phyloP scores from a whole-genome alignment of 2,797 vertebrate genomes.

The Acipenser transmontanus region DNA sequence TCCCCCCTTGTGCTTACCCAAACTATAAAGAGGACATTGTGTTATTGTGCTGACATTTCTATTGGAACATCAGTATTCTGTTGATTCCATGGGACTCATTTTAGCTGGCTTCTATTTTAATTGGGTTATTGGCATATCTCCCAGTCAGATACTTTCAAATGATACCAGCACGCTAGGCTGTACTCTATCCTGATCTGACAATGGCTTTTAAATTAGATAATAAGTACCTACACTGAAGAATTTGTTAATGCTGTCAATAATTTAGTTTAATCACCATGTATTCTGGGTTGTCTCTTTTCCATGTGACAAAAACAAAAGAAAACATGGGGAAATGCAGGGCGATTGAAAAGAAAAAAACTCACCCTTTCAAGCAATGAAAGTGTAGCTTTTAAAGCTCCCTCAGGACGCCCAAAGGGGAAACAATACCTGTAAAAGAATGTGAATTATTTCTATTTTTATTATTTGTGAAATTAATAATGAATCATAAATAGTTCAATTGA shows the following conservation, averaged over 20 bases:
- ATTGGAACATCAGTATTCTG: background rate
- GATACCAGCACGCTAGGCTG: constrained; percentile 1
- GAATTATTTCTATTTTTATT: constrained; percentile 19
- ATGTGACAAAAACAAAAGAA: background rate
- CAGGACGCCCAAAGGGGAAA: constrained; percentile 93
- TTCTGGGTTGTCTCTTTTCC: background rate
- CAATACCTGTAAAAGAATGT: constrained; percentile 72
- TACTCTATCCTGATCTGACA: background rate
- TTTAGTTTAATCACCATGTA: background rate
- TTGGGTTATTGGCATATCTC: constrained; percentile 1
- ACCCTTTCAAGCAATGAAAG: constrained; percentile 93
- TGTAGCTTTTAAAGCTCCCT: constrained; percentile 93
- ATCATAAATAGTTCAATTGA: constrained; percentile 11
- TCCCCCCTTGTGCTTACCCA: too few relatives aligned
- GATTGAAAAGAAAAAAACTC: constrained; percentile 33
- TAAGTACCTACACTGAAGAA: background rate
- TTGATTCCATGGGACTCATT: background rate
- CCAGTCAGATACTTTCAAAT: background rate
- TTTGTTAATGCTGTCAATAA: background rate
- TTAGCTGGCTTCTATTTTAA: background rate
- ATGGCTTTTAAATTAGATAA: background rate
- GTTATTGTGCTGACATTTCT: background rate
- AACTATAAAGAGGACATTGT: too few relatives aligned
- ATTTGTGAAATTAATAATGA: constrained; percentile 17
- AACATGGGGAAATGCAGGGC: background rate